phyloP scores from a whole-genome alignment of 2,888 invertebrate genomes.

The Heliothis peltigera region DNA sequence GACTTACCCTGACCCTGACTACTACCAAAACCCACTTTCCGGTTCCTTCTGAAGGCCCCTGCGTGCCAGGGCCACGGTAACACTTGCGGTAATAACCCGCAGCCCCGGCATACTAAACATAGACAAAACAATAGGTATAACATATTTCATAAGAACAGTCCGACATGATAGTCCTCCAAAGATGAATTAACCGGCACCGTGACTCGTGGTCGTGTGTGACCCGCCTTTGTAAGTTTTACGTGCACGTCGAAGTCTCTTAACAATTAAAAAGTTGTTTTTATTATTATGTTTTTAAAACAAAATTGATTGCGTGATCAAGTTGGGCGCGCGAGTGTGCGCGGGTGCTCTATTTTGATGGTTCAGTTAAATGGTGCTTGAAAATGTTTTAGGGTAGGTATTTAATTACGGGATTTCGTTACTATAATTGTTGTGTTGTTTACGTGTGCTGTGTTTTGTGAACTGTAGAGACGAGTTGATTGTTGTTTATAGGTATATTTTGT shows the following conservation, averaged over 20 bases:
- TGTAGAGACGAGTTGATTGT: too few species aligned
- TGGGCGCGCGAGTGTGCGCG: conserved; percentile 1
- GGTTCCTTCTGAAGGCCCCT: too few species aligned
- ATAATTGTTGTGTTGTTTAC: conserved; percentile 6
- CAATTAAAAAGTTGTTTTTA: conserved; percentile 63
- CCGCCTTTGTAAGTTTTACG: conserved; percentile 16
- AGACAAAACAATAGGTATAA: too few species aligned
- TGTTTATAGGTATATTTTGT: not conserved
- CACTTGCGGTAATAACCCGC: too few species aligned
- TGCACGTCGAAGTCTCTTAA: conserved; percentile 48
- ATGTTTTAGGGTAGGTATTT: conserved; percentile 33
- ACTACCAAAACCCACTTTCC: too few species aligned
- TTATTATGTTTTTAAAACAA: conserved; percentile 39
- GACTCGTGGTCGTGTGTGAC: too few species aligned
- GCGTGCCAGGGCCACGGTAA: too few species aligned
- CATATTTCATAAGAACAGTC: too few species aligned
- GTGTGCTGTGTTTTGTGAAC: not conserved
- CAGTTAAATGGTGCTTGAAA: conserved; percentile 36
- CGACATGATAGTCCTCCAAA: too few species aligned
- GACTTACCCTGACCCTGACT: too few species aligned
- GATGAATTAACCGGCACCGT: too few species aligned
- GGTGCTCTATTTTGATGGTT: conserved; percentile 30
- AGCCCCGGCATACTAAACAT: too few species aligned
- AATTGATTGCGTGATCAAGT: conserved; percentile 45
- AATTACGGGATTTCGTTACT: conserved; percentile 10